Percentiles rank a stretch among this genome's conserved stretches.
phyloP scores from a whole-genome alignment of 1,140 invertebrate species.

The Cardiocondyla obscurior region DNA sequence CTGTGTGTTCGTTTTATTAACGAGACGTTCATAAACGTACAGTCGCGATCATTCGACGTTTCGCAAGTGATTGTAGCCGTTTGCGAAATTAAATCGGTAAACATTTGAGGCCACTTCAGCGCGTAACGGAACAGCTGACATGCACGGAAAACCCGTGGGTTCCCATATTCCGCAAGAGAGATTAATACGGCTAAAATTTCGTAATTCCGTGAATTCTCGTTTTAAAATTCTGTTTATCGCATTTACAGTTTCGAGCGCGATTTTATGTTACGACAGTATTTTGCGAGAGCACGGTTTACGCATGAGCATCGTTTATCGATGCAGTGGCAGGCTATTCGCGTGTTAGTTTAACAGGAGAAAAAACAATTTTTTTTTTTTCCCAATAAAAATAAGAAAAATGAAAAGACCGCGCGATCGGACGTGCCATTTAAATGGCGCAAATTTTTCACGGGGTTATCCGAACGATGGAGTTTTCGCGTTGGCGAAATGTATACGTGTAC shows the following conservation, averaged over 20 bases:
- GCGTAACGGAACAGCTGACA: conserved; percentile 43
- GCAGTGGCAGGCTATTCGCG: not conserved
- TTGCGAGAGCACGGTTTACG: not conserved
- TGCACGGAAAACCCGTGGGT: not conserved
- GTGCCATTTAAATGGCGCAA: not conserved
- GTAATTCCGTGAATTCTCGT: conserved; percentile 2
- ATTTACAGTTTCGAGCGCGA: not conserved
- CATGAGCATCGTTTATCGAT: not conserved
- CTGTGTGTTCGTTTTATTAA: conserved; percentile 12
- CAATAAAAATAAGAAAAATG: not conserved
- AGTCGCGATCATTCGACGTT: conserved; percentile 4
- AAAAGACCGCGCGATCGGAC: not conserved
- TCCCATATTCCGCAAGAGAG: not conserved
- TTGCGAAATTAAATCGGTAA: conserved; percentile 46
- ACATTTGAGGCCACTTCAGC: conserved; percentile 17
- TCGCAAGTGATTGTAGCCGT: conserved; percentile 32
- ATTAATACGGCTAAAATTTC: conserved; percentile 27
- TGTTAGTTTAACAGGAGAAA: not conserved
- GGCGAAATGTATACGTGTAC: not conserved
- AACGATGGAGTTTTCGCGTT: not conserved
- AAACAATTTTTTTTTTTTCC: too few relatives aligned
- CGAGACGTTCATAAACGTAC: conserved; percentile 20
- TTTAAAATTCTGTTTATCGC: conserved; percentile 26
- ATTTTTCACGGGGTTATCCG: not conserved
- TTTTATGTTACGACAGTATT: conserved; percentile 12